Evolutionary conservation across 2,888 invertebrate genomes (phyloP), one percentile per base, ranked within the genome.

Genomic region (Gastracanthus pulcherrimus): DNA sequence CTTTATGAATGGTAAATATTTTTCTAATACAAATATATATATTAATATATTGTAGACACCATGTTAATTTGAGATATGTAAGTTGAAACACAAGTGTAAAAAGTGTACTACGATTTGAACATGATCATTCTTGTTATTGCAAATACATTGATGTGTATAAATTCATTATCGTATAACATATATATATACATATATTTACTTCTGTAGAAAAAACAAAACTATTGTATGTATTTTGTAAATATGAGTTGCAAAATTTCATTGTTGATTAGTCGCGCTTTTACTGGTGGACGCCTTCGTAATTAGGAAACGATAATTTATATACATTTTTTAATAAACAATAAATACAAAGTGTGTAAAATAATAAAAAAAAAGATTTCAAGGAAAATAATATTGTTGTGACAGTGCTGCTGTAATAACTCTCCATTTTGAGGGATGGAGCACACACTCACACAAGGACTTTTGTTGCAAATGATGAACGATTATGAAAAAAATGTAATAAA

Each of bases 271-370:
- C 38, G 31, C 19, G 60, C 69, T 58, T 69, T 19, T 55, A 66
- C 9, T 13, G 29, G 38, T 48, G 7, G 23, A 51, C 45, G 48
- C 64, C 62, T 77, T 62, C 45, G 34, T 48, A 29, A 70, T 66
- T 75, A 66, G 76, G 7, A 76, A 69, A 41, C 38, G 69, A 67
- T 58, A 45, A 58, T 76, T 76, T 76, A 58, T 76, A 58, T 79
- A 79, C 78, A 66, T 58, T 72, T 79, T 79, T 79, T 60, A 70
- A 60, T 7, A 36, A 64, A 64, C n/a, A 51, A 48, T 11, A 60
- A 45, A 19, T n/a, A 34, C 38, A 41, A 11, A 31, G 9, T 34
- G 48, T 31, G 34, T 31, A 19, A 62, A 19, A 34, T 29, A 62
- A 62, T 74, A 38, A 71, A 62, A 69, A 66, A 48, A 45, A 19